Evolutionary conservation across 2,888 invertebrate species (phyloP).

Genomic region (Phasia obesa): DNA sequence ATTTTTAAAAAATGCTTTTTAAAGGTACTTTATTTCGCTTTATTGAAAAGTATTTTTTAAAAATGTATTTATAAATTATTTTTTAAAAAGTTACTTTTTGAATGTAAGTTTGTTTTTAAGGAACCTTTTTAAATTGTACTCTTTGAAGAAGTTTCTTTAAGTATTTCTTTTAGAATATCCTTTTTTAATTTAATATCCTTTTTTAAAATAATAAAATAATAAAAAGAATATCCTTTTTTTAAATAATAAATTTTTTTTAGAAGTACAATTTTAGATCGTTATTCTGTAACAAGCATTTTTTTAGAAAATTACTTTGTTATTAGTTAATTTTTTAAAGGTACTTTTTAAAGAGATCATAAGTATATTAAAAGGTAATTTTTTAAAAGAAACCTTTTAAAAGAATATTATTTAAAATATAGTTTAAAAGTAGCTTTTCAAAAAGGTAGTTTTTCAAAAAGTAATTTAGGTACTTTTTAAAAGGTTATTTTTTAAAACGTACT

Average conservation of each 20-base stretch:
- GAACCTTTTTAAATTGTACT: too few species aligned
- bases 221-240: too few species aligned
- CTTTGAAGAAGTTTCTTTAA: too few species aligned
- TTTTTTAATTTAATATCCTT: too few species aligned
- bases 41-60: background rate
- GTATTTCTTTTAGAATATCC: too few species aligned
- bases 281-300: too few species aligned
- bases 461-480: background rate
- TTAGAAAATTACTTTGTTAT: background rate
- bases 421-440: background rate
- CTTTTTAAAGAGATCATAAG: background rate
- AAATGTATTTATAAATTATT: background rate
- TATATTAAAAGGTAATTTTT: background rate
- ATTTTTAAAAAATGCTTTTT: too few species aligned
- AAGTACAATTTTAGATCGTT: too few species aligned
- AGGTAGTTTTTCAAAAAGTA: constrained; percentile 6
- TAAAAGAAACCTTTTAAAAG: background rate
- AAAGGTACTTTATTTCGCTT: background rate
- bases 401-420: background rate
- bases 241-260: too few species aligned
- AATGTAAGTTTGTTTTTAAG: too few species aligned
- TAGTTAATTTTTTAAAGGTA: background rate
- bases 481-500: background rate
- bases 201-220: too few species aligned
- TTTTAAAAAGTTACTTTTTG: background rate